A percentile compares a stretch with the other conserved stretches of the same genome.
These are phyloP conservation scores for Coturnix japonica DNA, from an alignment of 2,113 vertebrate genomes.

Conservation along the genomic window DNA sequence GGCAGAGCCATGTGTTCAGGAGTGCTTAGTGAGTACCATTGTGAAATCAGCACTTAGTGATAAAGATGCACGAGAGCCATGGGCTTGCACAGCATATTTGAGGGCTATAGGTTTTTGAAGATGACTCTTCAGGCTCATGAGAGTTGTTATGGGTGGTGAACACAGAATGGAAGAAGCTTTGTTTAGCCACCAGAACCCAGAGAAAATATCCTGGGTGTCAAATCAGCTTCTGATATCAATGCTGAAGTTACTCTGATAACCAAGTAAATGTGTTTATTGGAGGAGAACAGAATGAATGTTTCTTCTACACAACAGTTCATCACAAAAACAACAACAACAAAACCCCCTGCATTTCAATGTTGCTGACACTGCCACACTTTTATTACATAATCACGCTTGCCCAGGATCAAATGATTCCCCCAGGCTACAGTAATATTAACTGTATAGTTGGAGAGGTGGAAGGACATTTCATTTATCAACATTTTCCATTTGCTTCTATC, in stretches of 20 bases:
- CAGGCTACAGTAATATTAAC: conserved; percentile 16
- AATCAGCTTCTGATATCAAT: neutral
- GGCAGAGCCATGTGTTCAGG: neutral
- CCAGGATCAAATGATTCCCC: conserved; percentile 63
- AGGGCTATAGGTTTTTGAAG: neutral
- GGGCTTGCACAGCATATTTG: neutral
- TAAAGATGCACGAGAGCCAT: accelerated
- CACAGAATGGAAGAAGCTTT: neutral
- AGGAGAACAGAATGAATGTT: neutral
- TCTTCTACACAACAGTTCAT: neutral
- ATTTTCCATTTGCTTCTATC: neutral
- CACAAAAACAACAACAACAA: neutral
- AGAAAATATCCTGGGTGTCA: neutral
- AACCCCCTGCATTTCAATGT: neutral
- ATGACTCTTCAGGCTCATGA: neutral
- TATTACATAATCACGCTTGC: conserved; percentile 29
- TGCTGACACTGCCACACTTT: neutral
- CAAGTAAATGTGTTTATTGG: neutral
- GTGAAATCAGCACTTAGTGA: accelerated
- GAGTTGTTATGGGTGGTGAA: accelerated
- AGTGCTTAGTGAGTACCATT: accelerated
- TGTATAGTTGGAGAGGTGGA: conserved; percentile 22
- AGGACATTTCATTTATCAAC: neutral
- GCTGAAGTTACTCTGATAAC: neutral
- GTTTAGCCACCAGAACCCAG: neutral